Conservation (phyloP, 2,888 invertebrate species). For the Dicycla oo region DNA sequence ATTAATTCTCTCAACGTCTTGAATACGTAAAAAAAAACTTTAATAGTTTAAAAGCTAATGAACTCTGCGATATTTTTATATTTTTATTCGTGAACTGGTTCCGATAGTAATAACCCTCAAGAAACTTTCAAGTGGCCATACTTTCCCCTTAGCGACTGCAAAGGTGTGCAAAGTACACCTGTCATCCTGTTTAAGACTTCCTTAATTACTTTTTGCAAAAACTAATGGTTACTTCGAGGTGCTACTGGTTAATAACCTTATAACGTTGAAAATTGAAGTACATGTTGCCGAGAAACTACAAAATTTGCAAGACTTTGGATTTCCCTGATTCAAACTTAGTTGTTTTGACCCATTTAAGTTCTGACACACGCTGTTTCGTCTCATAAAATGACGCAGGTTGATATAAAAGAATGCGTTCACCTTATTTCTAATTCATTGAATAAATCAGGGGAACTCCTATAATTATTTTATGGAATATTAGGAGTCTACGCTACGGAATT, state of each 20-base stretch:
- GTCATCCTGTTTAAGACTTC: constrained; percentile 69
- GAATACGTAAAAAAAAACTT: constrained; percentile 53
- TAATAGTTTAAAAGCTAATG: constrained; percentile 54
- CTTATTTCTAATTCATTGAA: constrained; percentile 43
- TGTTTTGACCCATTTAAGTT: constrained; percentile 21
- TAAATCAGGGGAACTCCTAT: constrained; percentile 7
- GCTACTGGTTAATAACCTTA: constrained; percentile 48
- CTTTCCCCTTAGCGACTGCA: constrained; percentile 60
- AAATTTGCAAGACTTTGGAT: constrained; percentile 11
- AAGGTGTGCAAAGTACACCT: constrained; percentile 72
- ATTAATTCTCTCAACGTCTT: constrained; percentile 41
- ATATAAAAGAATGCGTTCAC: constrained; percentile 24
- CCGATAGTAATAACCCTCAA: constrained; percentile 41
- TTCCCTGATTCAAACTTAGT: constrained; percentile 8
- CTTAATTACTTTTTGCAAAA: constrained; percentile 61
- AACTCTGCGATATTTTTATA: constrained; percentile 56
- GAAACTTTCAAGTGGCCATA: constrained; percentile 47
- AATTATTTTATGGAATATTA: constrained; percentile 29
- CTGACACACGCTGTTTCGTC: constrained; percentile 19
- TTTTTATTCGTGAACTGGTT: constrained; percentile 55
- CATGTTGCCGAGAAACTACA: constrained; percentile 6
- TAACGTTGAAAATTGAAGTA: constrained; percentile 21
- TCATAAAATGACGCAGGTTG: constrained; percentile 32
- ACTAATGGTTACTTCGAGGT: constrained; percentile 46
- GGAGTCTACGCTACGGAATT: neutral